phyloP scores from a whole-genome alignment of 2,797 vertebrate species.

The Malacoraja senta region DNA sequence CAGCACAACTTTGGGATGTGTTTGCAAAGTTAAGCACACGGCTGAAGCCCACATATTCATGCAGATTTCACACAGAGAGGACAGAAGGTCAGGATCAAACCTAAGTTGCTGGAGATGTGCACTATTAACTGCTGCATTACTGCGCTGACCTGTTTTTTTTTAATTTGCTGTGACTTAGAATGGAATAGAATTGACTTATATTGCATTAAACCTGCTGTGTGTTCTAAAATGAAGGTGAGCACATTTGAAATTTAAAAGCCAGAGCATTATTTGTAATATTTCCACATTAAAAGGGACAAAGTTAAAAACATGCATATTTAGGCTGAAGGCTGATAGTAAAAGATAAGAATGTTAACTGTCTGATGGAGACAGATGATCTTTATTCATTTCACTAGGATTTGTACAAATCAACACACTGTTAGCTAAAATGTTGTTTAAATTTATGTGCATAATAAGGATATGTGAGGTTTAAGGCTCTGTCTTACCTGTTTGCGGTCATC shows the following conservation, averaged over 20 bases:
- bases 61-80: too few relatives aligned
- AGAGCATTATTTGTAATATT: background rate
- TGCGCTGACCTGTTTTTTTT: background rate
- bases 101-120: too few relatives aligned
- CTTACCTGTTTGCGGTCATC: too few relatives aligned
- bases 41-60: too few relatives aligned
- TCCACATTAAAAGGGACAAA: background rate
- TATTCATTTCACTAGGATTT: conserved; percentile 22
- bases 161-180: background rate
- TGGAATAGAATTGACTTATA: background rate
- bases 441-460: background rate
- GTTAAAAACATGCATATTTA: background rate
- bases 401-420: background rate
- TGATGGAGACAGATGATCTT: conserved; percentile 29
- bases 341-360: conserved; percentile 6
- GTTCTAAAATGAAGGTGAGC: background rate
- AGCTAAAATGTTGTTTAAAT: background rate
- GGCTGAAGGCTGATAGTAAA: background rate
- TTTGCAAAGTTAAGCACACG: too few relatives aligned
- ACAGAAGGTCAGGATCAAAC: too few relatives aligned
- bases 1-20: too few relatives aligned
- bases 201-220: background rate
- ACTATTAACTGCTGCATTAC: too few relatives aligned
- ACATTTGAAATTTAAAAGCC: background rate
- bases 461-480: too few relatives aligned